Evolutionary conservation across 2,888 invertebrate species (phyloP).

Genomic region (Melanargia galathea): DNA sequence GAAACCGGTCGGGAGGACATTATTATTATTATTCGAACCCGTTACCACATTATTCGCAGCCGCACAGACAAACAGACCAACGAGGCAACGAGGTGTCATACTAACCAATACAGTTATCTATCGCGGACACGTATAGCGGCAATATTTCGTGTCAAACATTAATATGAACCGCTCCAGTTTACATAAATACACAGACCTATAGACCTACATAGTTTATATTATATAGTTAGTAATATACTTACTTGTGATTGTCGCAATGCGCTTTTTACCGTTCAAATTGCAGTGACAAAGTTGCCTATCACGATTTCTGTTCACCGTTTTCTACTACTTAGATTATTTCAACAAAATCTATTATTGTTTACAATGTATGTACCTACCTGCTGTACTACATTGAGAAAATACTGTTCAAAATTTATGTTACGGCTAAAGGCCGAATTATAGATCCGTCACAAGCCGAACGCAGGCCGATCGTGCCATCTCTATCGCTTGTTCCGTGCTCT

Average conservation of each 20-base stretch:
- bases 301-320: conserved; percentile 20
- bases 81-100: too few relatives aligned
- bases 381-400: too few relatives aligned
- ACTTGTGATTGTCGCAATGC: conserved; percentile 38
- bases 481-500: too few relatives aligned
- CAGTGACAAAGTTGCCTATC: conserved; percentile 37
- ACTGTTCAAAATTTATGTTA: too few relatives aligned
- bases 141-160: conserved; percentile 16
- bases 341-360: not conserved
- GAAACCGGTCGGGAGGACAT: too few relatives aligned
- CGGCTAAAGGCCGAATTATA: too few relatives aligned
- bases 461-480: too few relatives aligned
- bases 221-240: not conserved
- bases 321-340: not conserved
- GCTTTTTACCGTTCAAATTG: conserved; percentile 36
- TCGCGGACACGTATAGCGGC: not conserved
- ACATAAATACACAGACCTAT: conserved; percentile 11
- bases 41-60: too few relatives aligned
- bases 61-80: too few relatives aligned
- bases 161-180: conserved; percentile 3
- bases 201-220: conserved; percentile 17
- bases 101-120: conserved; percentile 1
- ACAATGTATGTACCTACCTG: too few relatives aligned
- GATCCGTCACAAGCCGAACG: too few relatives aligned
- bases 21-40: too few relatives aligned